A percentile compares a stretch with the other conserved stretches of the same genome.
Conservation (phyloP, 2,888 invertebrate genomes). For the Sesia apiformis region DNA sequence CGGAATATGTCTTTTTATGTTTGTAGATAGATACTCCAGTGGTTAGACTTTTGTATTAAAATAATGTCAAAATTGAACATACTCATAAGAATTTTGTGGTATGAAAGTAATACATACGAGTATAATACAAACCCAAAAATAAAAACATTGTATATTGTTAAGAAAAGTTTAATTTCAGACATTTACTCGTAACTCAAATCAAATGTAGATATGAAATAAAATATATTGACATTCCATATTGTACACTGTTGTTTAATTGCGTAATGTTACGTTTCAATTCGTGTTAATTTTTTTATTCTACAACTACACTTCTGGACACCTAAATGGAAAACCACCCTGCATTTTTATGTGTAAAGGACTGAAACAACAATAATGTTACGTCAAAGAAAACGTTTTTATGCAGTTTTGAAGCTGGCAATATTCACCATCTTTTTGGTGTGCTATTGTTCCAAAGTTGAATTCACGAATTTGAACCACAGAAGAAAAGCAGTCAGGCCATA, state of each 20-base stretch:
- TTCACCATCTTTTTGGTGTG: too few relatives aligned
- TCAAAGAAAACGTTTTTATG: too few relatives aligned
- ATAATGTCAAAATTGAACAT: constrained; percentile 36
- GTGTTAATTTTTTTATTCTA: too few relatives aligned
- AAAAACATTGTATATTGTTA: constrained; percentile 60
- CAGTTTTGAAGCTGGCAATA: too few relatives aligned
- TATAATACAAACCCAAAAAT: constrained; percentile 35
- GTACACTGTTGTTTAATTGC: constrained; percentile 58
- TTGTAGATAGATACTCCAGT: constrained; percentile 69
- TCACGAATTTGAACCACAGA: too few relatives aligned
- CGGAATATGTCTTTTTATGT: constrained; percentile 70
- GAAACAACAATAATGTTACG: too few relatives aligned
- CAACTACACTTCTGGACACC: too few relatives aligned
- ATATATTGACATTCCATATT: constrained; percentile 74
- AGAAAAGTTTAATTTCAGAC: constrained; percentile 60
- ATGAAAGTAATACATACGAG: constrained; percentile 21
- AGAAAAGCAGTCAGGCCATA: too few relatives aligned
- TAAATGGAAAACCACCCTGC: too few relatives aligned
- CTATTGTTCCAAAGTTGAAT: too few relatives aligned
- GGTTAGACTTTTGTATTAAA: constrained; percentile 40
- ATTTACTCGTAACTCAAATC: constrained; percentile 59
- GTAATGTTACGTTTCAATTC: background rate
- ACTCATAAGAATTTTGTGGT: constrained; percentile 32
- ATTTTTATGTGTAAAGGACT: too few relatives aligned
- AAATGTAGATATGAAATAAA: constrained; percentile 71